Base-by-base conservation (phyloP, 1,140 invertebrate genomes). In the Gonioctena quinquepunctata region DNA sequence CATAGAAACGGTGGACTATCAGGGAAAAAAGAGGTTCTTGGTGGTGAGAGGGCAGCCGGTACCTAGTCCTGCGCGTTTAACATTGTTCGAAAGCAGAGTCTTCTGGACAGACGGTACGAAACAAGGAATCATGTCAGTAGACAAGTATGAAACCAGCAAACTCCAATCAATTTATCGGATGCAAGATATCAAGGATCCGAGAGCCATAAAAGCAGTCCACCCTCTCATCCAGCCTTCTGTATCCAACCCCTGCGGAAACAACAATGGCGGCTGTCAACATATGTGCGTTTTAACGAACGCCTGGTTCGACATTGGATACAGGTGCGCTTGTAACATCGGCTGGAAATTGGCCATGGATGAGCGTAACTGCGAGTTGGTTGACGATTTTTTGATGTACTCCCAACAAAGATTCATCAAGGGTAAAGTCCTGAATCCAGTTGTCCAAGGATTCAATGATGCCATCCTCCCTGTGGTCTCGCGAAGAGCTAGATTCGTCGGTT, bases 341-440 rank as follows among this genome's bases (percentile, higher is more conserved):
- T 97, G 90, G 82, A 87, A 90, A 73, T 82, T 98, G 3, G 86
- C 90, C 3, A 82, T 84, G 0, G 93, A 97, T 82, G 85, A 94
- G 22, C 89, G 90, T 64, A 93, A 93, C 77, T 99, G 97, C 81
- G 91, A 91, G 76, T 83, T 91, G 18, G 92, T 98, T 0, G 87
- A 91, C 28, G 95, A 98, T 76, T 99, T 99, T 81, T 86, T 99
- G 0, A 92, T 99, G 88, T 99, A 98, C 83, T 98, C 96, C 0
- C 96, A 98, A 76, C 96, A 98, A 78, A 91, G 97, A 70, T 97
- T 98, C 76, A 97, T 99, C 67, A 96, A 98, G 80, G 97, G 96
- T 19, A 93, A 97, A 82, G 93, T 98, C 0, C 82, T 98, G 19
- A 89, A 97, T 75, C 95, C 96, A 0, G 91, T 96, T 0, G 90